Evolutionary conservation across 1,140 invertebrate species (phyloP).

Genomic region (Hyles vespertilio): DNA sequence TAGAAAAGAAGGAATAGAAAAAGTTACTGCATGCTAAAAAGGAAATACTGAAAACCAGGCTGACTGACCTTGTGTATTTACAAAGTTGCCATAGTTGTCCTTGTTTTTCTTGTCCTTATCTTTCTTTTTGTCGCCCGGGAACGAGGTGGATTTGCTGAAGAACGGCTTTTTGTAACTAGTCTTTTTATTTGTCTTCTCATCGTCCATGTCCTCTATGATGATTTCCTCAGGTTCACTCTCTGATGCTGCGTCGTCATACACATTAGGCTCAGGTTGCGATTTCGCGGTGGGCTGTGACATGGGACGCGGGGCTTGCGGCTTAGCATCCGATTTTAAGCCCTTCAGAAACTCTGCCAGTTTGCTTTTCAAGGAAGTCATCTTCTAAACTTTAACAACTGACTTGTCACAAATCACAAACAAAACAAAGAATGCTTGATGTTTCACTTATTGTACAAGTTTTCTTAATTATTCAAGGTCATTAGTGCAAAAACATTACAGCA

Average conservation of each 20-base stretch:
- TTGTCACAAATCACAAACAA: background rate
- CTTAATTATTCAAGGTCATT: no score
- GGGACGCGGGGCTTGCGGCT: constrained; percentile 45
- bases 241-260: constrained; percentile 26
- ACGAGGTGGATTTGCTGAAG: constrained; percentile 5
- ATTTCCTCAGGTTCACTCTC: constrained; percentile 35
- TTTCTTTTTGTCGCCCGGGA: constrained; percentile 19
- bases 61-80: constrained; percentile 51
- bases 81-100: constrained; percentile 35
- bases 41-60: background rate
- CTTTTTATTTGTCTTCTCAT: constrained; percentile 37
- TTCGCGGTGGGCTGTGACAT: background rate
- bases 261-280: constrained; percentile 19
- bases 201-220: constrained; percentile 25
- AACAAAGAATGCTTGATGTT: background rate
- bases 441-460: no score
- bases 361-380: constrained; percentile 41
- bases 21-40: background rate
- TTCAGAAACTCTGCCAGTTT: constrained; percentile 49
- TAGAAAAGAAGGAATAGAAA: no score
- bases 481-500: no score
- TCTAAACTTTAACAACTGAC: constrained; percentile 1
- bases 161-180: constrained; percentile 32
- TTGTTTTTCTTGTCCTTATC: constrained; percentile 18
- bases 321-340: constrained; percentile 56